A percentile compares a stretch with the other conserved stretches of the same genome.
Conservation (phyloP, 2,113 vertebrate genomes). For the Lamprologus ornatipinnis region DNA sequence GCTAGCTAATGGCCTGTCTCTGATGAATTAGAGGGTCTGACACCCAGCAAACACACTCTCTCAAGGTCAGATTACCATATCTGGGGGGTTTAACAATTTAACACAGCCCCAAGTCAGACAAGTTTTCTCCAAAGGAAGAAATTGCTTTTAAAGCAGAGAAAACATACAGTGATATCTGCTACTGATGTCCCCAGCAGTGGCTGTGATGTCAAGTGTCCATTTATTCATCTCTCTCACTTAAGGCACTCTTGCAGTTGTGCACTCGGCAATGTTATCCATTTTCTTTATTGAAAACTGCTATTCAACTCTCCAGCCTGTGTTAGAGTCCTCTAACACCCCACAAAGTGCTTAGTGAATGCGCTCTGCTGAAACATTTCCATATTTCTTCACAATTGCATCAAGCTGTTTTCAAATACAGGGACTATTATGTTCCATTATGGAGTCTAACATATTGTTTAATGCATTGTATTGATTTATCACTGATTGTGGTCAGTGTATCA, state of each 20-base stretch:
- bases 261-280: conserved; percentile 37
- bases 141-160: conserved; percentile 55
- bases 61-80: conserved; percentile 75
- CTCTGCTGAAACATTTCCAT: conserved; percentile 31
- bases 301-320: conserved; percentile 33
- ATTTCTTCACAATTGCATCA: conserved; percentile 40
- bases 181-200: conserved; percentile 27
- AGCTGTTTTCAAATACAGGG: conserved; percentile 38
- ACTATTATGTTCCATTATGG: conserved; percentile 30
- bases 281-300: conserved; percentile 52
- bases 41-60: conserved; percentile 61
- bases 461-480: conserved; percentile 29
- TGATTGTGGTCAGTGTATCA: background rate
- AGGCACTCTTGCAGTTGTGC: conserved; percentile 18
- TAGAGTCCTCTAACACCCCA: conserved; percentile 23
- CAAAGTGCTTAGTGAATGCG: conserved; percentile 40
- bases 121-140: conserved; percentile 26
- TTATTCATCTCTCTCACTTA: conserved; percentile 49
- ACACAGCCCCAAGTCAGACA: conserved; percentile 46
- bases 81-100: conserved; percentile 51
- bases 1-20: conserved; percentile 75
- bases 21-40: conserved; percentile 71
- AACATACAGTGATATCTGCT: conserved; percentile 32
- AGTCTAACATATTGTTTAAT: conserved; percentile 24
- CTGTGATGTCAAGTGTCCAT: conserved; percentile 37